phyloP scores from a whole-genome alignment of 2,888 invertebrate species.

The Ceraclea dissimilis region DNA sequence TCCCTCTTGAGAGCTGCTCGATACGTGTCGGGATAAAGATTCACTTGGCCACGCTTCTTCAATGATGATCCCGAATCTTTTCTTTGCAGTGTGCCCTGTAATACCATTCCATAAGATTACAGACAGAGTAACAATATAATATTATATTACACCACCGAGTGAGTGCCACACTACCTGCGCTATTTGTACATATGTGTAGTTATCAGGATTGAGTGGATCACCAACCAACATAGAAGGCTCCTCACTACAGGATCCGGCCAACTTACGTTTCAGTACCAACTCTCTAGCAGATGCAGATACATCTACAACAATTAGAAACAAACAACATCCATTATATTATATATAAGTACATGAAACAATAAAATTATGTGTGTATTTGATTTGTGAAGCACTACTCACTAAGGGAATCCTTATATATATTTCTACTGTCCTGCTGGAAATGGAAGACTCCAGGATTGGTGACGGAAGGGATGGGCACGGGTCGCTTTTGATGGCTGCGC shows the following conservation, averaged over 20 bases:
- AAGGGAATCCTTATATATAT: constrained; percentile 7
- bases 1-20: constrained; percentile 38
- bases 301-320: constrained; percentile 5
- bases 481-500: constrained; percentile 32
- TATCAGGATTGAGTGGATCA: constrained; percentile 46
- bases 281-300: constrained; percentile 23
- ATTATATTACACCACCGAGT: too few relatives aligned
- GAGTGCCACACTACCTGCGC: constrained; percentile 46
- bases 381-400: background rate
- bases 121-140: too few relatives aligned
- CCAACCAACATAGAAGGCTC: constrained; percentile 30
- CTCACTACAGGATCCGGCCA: constrained; percentile 30
- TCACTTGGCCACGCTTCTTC: constrained; percentile 52
- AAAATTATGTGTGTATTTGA: too few relatives aligned
- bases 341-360: too few relatives aligned
- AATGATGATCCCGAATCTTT: constrained; percentile 42
- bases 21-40: constrained; percentile 31
- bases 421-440: constrained; percentile 6
- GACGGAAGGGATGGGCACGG: constrained; percentile 3
- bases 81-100: constrained; percentile 13
- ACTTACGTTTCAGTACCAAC: constrained; percentile 25
- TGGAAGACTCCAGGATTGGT: constrained; percentile 12
- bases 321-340: background rate
- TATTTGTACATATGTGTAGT: constrained; percentile 79
- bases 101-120: background rate